A percentile compares a stretch with the other conserved stretches of the same genome.
phyloP scores from a whole-genome alignment of 37 sponge, comb jelly and placozoan genomes.

The Aplysina aerophoba region DNA sequence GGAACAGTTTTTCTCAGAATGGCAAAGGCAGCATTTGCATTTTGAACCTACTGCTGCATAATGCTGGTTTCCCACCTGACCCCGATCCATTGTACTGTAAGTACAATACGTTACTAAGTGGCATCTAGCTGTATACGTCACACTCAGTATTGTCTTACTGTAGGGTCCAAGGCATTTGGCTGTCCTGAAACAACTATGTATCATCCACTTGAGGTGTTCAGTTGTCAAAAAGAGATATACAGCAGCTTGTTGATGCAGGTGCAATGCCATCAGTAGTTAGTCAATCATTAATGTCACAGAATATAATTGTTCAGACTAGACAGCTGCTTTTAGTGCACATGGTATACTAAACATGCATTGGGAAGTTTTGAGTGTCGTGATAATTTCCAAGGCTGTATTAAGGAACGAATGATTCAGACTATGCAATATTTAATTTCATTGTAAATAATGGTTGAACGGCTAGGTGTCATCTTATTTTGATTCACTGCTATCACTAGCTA shows the following conservation, averaged over 20 bases:
- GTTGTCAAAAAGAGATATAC: slow-evolving; percentile 30
- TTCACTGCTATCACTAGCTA: no score
- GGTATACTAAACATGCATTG: no score
- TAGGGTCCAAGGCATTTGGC: not conserved
- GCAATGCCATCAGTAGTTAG: not conserved
- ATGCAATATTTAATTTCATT: no score
- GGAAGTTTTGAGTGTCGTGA: no score
- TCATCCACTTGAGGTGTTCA: slow-evolving; percentile 33
- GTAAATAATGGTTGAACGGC: no score
- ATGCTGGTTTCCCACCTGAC: slow-evolving; percentile 45
- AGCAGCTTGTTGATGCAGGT: slow-evolving; percentile 14
- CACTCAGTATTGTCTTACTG: no score
- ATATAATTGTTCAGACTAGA: not conserved
- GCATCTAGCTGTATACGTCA: not conserved
- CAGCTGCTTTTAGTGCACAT: not conserved
- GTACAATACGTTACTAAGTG: not conserved
- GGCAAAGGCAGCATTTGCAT: slow-evolving; percentile 31
- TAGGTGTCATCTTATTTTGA: no score
- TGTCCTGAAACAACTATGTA: slow-evolving; percentile 30
- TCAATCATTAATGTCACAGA: no score
- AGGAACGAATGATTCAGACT: no score
- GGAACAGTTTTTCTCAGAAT: not conserved
- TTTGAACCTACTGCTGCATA: slow-evolving; percentile 39
- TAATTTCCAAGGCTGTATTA: no score
- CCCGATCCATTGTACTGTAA: slow-evolving; percentile 32